These are phyloP conservation scores for Eolophus roseicapilla DNA, from an alignment of 2,113 vertebrate genomes.

Conservation along the genomic window DNA sequence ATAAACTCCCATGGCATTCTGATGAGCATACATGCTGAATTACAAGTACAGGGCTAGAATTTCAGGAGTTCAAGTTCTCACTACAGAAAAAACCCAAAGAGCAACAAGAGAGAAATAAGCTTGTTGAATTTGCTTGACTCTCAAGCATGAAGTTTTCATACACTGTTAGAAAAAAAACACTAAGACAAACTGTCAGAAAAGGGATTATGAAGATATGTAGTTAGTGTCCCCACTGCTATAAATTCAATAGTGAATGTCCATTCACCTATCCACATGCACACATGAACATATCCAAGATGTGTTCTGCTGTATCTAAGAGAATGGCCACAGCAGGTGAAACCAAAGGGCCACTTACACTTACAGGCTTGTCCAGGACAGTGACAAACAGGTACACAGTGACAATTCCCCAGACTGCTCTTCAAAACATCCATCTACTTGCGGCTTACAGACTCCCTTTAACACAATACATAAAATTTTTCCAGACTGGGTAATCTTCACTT, in stretches of 20 bases:
- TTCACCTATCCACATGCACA: background rate
- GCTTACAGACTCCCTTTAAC: slow-evolving; percentile 51
- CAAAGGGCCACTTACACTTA: background rate
- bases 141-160: background rate
- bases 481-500: slow-evolving; percentile 36
- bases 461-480: slow-evolving; percentile 42
- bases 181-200: background rate
- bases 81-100: background rate
- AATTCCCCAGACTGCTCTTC: background rate
- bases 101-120: background rate
- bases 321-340: background rate
- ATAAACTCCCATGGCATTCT: background rate
- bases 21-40: background rate
- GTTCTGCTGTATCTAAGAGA: background rate
- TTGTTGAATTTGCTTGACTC: background rate
- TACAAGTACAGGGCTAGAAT: background rate
- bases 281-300: accelerated
- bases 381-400: background rate
- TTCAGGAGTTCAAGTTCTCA: background rate
- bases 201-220: background rate
- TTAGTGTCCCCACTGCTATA: background rate
- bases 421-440: background rate
- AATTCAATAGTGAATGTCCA: background rate
- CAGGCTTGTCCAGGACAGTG: background rate
- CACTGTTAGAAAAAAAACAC: background rate